Base-by-base conservation (phyloP, 2,888 invertebrate species). In the Lissocephala sabroskyi region DNA sequence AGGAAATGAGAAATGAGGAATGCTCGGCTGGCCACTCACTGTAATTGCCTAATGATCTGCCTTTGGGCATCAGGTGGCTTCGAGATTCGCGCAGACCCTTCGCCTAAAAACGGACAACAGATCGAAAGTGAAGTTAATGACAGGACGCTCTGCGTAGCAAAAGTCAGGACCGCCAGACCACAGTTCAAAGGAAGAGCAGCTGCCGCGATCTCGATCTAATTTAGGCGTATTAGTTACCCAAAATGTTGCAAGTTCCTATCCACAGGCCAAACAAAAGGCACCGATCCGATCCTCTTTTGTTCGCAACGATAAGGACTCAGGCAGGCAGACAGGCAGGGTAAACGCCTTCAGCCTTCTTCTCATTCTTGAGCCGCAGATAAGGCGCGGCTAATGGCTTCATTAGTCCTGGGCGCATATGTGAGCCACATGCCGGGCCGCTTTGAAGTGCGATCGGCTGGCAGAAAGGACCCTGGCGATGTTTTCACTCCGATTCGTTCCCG, bases 151-250 rank as follows among this genome's bases (percentile, higher is more conserved):
- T 37, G 37, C 23, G 53, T 52, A 52, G 53, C 65, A 65, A 48
- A 46, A 59, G 67, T 60, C 62, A 67, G 45, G 41, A 32, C 29
- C 11, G 16, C 13, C 13, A 16, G 16, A 35, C 13, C 33, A 39
- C 65, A 56, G 44, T 58, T 59, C 50, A 37, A 32, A 33, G 49
- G 58, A 59, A 59, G 63, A 65, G 56, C 74, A 70, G 65, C 68
- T 73, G 68, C 68, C 56, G 42, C 49, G 44, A 73, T 73, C 78
- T 68, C 47, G 73, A 73, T 73, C 73, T 76, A 76, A 73, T 73
- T 73, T 73, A 56, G 79, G 73, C 62, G 77, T 79, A 73, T 78
- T 73, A 79, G 73, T 73, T 70, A 62, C 59, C 51, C 65, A 56
- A 63, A 56, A 70, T 64, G 64, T 64, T 49, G 61, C 68, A 73